These are phyloP conservation scores for Parelbella ahira DNA, from an alignment of 2,888 invertebrate genomes.

Conservation along the genomic window DNA sequence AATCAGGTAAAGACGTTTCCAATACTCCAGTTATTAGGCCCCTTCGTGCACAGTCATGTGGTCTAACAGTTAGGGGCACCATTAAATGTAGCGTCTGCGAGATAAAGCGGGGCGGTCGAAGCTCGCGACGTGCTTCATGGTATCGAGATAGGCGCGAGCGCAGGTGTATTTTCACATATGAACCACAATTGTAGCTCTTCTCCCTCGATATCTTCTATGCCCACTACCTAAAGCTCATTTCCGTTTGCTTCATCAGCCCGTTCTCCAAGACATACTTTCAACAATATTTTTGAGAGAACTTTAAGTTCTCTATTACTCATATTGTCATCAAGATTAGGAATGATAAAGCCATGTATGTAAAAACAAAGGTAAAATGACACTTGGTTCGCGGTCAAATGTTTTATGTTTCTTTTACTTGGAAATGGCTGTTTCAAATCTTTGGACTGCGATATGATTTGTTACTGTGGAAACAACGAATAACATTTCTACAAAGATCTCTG, in stretches of 20 bases:
- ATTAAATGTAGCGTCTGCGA: slow-evolving; percentile 51
- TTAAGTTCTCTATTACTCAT: slow-evolving; percentile 61
- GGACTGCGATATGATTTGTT: slow-evolving; percentile 2
- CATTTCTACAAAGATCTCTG: not conserved
- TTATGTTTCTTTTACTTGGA: slow-evolving; percentile 45
- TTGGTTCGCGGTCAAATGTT: slow-evolving; percentile 45
- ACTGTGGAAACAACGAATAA: slow-evolving; percentile 11
- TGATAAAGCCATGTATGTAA: slow-evolving; percentile 40
- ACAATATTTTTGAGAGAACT: slow-evolving; percentile 37
- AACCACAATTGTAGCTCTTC: slow-evolving; percentile 26
- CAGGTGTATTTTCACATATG: slow-evolving; percentile 63
- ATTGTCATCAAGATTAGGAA: slow-evolving; percentile 65
- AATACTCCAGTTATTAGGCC: slow-evolving; percentile 44
- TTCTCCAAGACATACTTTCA: slow-evolving; percentile 31
- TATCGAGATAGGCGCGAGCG: slow-evolving; percentile 59
- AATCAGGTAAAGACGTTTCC: slow-evolving; percentile 17
- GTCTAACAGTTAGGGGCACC: slow-evolving; percentile 56
- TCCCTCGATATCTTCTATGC: not conserved
- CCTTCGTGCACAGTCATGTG: slow-evolving; percentile 58
- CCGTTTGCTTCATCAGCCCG: not conserved
- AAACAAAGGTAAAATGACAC: slow-evolving; percentile 54
- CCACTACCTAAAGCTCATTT: slow-evolving; percentile 7
- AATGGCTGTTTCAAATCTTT: slow-evolving; percentile 27
- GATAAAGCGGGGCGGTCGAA: slow-evolving; percentile 59
- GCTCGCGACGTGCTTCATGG: slow-evolving; percentile 64